Evolutionary conservation across 2,797 vertebrate genomes (phyloP).

Genomic region (Acanthis flammea): DNA sequence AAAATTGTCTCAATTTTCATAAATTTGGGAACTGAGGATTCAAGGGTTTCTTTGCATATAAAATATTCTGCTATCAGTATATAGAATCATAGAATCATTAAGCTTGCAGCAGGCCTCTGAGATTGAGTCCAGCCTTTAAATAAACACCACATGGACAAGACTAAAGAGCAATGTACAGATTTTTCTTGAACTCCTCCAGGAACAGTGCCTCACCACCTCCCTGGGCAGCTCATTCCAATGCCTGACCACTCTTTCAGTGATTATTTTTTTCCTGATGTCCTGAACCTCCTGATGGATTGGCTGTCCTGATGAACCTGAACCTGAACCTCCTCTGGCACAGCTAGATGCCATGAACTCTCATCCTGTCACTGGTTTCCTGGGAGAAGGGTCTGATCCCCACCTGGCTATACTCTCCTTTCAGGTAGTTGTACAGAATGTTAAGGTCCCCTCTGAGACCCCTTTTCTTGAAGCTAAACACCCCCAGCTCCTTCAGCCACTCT

Average conservation of each 20-base stretch:
- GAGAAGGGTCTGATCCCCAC: fast-evolving
- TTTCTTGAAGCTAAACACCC: not conserved
- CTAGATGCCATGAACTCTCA: fast-evolving
- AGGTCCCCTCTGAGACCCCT: not conserved
- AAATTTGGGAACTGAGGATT: not conserved
- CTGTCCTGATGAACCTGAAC: not conserved
- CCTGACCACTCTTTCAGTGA: not conserved
- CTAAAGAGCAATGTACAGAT: not conserved
- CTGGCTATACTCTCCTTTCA: not conserved
- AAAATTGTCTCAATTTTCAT: not conserved
- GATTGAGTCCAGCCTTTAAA: fast-evolving
- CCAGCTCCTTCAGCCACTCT: not conserved
- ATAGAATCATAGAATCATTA: not conserved
- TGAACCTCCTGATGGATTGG: not conserved
- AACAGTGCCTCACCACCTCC: not conserved
- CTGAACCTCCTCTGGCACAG: not conserved
- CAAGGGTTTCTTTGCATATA: not conserved
- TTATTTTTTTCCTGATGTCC: not conserved
- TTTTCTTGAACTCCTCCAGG: not conserved
- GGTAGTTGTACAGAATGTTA: not conserved
- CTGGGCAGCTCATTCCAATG: not conserved
- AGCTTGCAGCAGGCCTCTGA: not conserved
- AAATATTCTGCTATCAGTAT: not conserved
- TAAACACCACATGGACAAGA: not conserved
- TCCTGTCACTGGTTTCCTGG: not conserved